phyloP scores from a whole-genome alignment of 2,888 invertebrate species.

The Papilio demoleus region DNA sequence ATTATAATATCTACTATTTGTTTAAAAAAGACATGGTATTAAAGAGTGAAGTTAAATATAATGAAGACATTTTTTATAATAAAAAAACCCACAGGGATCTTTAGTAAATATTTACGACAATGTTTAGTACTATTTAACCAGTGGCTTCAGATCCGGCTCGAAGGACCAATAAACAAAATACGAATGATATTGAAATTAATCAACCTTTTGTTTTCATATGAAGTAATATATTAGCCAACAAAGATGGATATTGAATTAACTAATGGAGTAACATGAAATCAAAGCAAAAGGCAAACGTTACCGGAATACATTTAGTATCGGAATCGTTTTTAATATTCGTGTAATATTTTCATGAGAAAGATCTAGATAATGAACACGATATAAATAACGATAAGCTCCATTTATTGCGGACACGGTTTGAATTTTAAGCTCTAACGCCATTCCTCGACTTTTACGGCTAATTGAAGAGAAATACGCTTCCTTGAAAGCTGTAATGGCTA shows the following conservation, averaged over 20 bases:
- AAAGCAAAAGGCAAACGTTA: conserved; percentile 23
- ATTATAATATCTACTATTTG: no score
- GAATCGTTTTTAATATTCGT: conserved; percentile 23
- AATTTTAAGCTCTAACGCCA: conserved; percentile 31
- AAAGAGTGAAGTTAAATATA: no score
- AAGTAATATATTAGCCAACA: conserved; percentile 19
- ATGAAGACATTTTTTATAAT: no score
- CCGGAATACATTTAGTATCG: conserved; percentile 23
- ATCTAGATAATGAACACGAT: conserved; percentile 33
- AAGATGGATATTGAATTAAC: conserved; percentile 20
- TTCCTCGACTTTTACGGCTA: conserved; percentile 18
- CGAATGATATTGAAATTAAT: no score
- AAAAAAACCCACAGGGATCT: no score
- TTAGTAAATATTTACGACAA: no score
- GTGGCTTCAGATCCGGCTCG: no score
- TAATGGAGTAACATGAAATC: conserved; percentile 31
- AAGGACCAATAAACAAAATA: no score
- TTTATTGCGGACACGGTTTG: conserved; percentile 28
- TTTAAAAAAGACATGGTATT: no score
- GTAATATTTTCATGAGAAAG: conserved; percentile 31
- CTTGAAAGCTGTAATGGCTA: conserved; percentile 2
- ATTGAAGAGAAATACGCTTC: conserved; percentile 25
- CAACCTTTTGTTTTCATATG: background rate
- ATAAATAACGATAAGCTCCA: conserved; percentile 37
- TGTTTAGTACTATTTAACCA: no score